Conservation (phyloP, 2,888 invertebrate genomes). For the Apodemia mormo region DNA sequence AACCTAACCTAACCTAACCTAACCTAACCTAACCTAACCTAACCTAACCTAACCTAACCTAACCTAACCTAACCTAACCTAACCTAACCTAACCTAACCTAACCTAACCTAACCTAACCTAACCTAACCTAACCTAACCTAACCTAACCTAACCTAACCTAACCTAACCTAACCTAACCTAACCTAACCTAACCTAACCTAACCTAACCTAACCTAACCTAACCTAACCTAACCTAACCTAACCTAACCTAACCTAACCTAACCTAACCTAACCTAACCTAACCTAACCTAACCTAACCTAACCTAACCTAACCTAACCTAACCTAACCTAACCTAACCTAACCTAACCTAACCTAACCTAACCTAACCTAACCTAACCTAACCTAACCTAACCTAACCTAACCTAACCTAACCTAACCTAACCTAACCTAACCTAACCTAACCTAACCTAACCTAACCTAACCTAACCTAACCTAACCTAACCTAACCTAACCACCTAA, state of each 20-base stretch:
- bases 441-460: constrained; percentile 37
- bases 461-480: constrained; percentile 37
- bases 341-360: constrained; percentile 37
- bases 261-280: constrained; percentile 39
- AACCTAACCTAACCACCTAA: too few relatives aligned
- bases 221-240: constrained; percentile 37
- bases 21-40: constrained; percentile 40
- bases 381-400: constrained; percentile 38
- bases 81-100: constrained; percentile 39
- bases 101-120: constrained; percentile 39
- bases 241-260: constrained; percentile 36
- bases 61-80: constrained; percentile 39
- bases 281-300: constrained; percentile 38
- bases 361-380: constrained; percentile 38
- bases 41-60: constrained; percentile 40
- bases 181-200: constrained; percentile 39
- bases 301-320: constrained; percentile 39
- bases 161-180: constrained; percentile 40
- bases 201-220: constrained; percentile 40
- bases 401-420: constrained; percentile 37
- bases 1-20: constrained; percentile 43
- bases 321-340: constrained; percentile 39
- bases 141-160: constrained; percentile 39
- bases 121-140: constrained; percentile 39
- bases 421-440: constrained; percentile 35